Conservation (phyloP, 2,797 vertebrate species). For the Ciconia nigra region DNA sequence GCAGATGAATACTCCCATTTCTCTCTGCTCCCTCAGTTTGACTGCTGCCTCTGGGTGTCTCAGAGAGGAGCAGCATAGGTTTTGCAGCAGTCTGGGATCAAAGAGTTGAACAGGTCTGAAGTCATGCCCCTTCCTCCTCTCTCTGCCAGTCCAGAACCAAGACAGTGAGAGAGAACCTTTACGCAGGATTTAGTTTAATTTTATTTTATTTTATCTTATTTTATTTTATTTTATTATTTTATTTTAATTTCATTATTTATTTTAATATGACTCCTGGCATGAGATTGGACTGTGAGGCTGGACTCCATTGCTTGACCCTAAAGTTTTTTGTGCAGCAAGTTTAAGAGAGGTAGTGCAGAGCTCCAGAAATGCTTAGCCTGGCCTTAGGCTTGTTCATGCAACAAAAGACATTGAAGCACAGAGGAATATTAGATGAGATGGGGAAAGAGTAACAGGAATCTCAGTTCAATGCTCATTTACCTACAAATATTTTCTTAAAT, state of each 20-base stretch:
- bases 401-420: neutral
- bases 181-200: neutral
- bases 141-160: neutral
- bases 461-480: neutral
- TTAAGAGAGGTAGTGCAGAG: neutral
- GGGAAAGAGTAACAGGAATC: neutral
- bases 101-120: neutral
- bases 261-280: neutral
- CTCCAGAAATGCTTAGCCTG: neutral
- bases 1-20: accelerated
- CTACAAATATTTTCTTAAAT: neutral
- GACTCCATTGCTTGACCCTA: neutral
- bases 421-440: neutral
- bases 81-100: neutral
- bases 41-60: neutral
- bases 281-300: neutral
- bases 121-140: neutral
- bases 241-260: neutral
- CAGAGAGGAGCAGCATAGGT: neutral
- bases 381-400: neutral
- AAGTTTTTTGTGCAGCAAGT: neutral
- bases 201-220: neutral
- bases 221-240: neutral
- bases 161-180: neutral
- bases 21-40: neutral